A percentile compares a stretch with the other conserved stretches of the same genome.
phyloP scores from a whole-genome alignment of 1,140 invertebrate species.

The Penaeus japonicus region DNA sequence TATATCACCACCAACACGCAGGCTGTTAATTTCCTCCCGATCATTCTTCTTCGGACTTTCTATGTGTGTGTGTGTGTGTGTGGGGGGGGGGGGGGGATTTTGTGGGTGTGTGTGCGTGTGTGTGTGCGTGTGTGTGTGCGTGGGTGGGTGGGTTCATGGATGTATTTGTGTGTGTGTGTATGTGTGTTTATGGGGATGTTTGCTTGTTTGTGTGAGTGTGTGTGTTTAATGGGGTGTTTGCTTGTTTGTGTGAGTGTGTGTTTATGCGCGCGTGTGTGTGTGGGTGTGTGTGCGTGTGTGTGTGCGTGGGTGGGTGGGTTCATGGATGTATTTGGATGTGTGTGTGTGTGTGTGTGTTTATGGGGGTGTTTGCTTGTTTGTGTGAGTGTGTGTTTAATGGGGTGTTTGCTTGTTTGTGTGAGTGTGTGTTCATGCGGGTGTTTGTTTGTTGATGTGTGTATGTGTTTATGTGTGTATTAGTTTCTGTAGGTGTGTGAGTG shows the following conservation, averaged over 20 bases:
- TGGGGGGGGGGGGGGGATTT: neutral
- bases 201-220: neutral
- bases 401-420: too few relatives aligned
- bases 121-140: neutral
- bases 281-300: neutral
- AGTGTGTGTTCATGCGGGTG: too few relatives aligned
- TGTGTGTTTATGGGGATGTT: neutral
- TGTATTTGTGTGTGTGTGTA: constrained; percentile 4
- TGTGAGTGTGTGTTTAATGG: too few relatives aligned
- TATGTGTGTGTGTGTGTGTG: too few relatives aligned
- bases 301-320: neutral
- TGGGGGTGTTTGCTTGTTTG: neutral
- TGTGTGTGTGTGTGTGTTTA: neutral
- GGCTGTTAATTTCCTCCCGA: too few relatives aligned
- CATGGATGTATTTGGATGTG: neutral
- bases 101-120: neutral
- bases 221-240: neutral
- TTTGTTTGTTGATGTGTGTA: too few relatives aligned
- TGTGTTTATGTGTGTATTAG: too few relatives aligned
- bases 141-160: neutral
- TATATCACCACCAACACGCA: too few relatives aligned
- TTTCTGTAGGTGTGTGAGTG: too few relatives aligned
- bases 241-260: neutral
- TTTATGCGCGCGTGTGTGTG: neutral
- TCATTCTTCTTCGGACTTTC: too few relatives aligned